Evolutionary conservation across 1,140 invertebrate species (phyloP).

Genomic region (Temnothorax nylanderi): DNA sequence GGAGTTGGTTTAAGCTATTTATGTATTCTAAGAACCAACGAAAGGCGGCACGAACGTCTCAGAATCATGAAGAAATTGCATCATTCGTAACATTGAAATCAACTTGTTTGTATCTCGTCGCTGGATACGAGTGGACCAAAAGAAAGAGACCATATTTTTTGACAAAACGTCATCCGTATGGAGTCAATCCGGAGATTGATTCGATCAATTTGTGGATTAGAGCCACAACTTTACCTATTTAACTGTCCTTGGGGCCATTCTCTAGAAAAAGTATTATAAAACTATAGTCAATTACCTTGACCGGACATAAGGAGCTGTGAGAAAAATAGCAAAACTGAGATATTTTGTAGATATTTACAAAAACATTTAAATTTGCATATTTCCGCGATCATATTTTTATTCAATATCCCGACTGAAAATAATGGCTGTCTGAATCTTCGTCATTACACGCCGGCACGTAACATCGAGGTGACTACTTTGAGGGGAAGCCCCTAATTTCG

Average conservation of each 20-base stretch:
- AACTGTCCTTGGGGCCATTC: slow-evolving; percentile 63
- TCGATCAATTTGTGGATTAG: slow-evolving; percentile 38
- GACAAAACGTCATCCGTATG: not conserved
- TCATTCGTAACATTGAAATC: slow-evolving; percentile 17
- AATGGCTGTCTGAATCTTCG: not conserved
- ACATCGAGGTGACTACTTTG: slow-evolving; percentile 64
- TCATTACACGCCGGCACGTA: not conserved
- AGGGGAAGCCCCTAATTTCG: not conserved
- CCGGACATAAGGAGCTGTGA: not conserved
- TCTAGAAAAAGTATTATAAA: slow-evolving; percentile 35
- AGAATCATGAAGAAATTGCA: slow-evolving; percentile 11
- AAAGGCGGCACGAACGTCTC: not conserved
- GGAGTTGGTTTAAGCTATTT: slow-evolving; percentile 17
- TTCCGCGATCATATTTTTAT: slow-evolving; percentile 28
- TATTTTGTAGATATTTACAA: slow-evolving; percentile 75
- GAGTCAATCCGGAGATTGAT: not conserved
- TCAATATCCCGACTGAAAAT: slow-evolving; percentile 25
- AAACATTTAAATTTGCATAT: not conserved
- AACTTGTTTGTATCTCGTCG: not conserved
- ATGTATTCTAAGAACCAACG: slow-evolving; percentile 5
- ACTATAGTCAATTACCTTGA: slow-evolving; percentile 72
- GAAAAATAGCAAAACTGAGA: slow-evolving; percentile 22
- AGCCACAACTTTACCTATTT: slow-evolving; percentile 28
- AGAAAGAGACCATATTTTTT: slow-evolving; percentile 47
- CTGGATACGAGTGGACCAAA: slow-evolving; percentile 60